Conservation (phyloP, 2,113 vertebrate species). For the Perca fluviatilis region DNA sequence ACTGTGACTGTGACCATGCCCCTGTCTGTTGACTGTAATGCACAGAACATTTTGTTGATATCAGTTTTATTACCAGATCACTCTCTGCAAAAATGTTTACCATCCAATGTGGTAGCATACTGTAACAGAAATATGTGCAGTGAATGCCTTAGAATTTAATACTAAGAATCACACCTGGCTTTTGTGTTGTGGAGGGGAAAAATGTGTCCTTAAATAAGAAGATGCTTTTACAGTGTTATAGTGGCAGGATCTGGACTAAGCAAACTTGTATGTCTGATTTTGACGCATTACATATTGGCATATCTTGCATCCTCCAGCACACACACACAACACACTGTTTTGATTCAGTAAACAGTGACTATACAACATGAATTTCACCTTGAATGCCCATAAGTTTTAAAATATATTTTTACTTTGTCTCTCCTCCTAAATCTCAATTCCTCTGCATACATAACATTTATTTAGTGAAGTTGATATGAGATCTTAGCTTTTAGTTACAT, state of each 20-base stretch:
- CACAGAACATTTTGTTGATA: constrained; percentile 23
- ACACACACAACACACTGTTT: neutral
- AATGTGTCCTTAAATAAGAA: neutral
- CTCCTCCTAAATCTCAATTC: neutral
- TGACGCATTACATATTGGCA: neutral
- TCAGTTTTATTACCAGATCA: neutral
- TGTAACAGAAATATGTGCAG: neutral
- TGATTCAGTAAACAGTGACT: neutral
- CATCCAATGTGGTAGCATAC: neutral
- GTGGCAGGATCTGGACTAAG: neutral
- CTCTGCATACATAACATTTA: neutral
- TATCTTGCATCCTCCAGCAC: neutral
- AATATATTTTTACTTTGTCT: neutral
- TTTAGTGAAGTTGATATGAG: neutral
- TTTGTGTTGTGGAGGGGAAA: neutral
- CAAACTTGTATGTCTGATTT: neutral
- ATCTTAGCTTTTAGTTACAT: neutral
- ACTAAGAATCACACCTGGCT: neutral
- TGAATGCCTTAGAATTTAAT: neutral
- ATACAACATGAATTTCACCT: neutral
- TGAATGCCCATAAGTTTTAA: neutral
- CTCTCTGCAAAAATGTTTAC: neutral
- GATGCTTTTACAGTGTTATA: neutral
- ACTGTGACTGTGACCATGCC: constrained; percentile 29
- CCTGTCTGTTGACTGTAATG: neutral